Conservation (phyloP, 2,888 invertebrate genomes). For the Leptinotarsa tumamoca region DNA sequence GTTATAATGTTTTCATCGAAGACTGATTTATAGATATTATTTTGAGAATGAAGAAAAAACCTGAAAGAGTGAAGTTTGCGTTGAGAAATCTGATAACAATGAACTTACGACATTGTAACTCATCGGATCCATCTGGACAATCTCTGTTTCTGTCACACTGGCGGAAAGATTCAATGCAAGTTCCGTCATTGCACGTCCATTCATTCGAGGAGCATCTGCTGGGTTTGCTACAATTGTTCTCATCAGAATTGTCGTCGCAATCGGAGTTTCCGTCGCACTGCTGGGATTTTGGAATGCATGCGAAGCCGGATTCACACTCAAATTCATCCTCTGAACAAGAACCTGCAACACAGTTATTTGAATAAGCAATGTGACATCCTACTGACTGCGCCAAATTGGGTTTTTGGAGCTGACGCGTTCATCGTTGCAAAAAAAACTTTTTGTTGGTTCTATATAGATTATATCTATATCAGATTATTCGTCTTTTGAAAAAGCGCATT, state of each 20-base stretch:
- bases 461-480: not conserved
- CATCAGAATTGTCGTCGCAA: slow-evolving; percentile 73
- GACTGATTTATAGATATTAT: too few species aligned
- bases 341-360: slow-evolving; percentile 30
- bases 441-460: too few species aligned
- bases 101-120: slow-evolving; percentile 72
- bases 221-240: slow-evolving; percentile 66
- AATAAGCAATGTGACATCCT: not conserved
- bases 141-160: slow-evolving; percentile 70
- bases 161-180: slow-evolving; percentile 70
- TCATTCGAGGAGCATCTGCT: slow-evolving; percentile 68
- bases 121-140: slow-evolving; percentile 75
- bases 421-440: too few species aligned
- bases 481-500: not conserved
- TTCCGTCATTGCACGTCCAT: slow-evolving; percentile 73
- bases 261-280: slow-evolving; percentile 73
- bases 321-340: slow-evolving; percentile 76
- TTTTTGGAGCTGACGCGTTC: too few species aligned
- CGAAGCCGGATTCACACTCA: slow-evolving; percentile 70
- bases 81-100: not conserved
- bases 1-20: too few species aligned
- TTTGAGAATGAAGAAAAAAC: too few species aligned
- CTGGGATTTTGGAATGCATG: slow-evolving; percentile 70
- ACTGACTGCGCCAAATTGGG: not conserved
- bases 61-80: not conserved